Conservation (phyloP, 2,113 vertebrate genomes). For the Tachuris rubrigastra region DNA sequence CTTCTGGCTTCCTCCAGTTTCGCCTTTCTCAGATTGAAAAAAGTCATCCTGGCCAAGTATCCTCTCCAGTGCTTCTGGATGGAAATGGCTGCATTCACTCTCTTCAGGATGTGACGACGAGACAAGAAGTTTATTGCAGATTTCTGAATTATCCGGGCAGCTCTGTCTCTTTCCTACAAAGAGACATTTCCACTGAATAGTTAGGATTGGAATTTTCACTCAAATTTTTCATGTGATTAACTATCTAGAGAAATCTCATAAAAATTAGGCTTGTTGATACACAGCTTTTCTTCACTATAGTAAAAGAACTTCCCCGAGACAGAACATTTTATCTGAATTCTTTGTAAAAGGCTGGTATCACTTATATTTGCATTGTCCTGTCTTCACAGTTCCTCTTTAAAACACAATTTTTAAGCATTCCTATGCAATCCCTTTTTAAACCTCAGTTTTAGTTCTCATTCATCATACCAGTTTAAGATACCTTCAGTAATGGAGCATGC, state of each 20-base stretch:
- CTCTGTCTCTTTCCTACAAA: constrained; percentile 78
- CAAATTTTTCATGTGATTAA: not conserved
- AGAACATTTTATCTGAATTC: not conserved
- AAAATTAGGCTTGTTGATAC: not conserved
- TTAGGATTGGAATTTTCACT: not conserved
- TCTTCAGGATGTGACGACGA: constrained; percentile 48
- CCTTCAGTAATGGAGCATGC: not conserved
- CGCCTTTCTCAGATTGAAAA: constrained; percentile 68
- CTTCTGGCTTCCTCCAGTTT: constrained; percentile 62
- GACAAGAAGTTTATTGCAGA: constrained; percentile 73
- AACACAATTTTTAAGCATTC: not conserved
- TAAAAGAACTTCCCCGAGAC: not conserved
- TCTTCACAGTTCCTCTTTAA: not conserved
- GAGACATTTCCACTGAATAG: not conserved
- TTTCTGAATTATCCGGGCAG: constrained; percentile 81
- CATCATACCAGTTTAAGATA: not conserved
- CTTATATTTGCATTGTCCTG: not conserved
- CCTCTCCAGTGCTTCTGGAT: constrained; percentile 87
- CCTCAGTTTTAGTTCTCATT: not conserved
- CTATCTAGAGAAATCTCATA: not conserved
- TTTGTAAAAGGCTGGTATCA: not conserved
- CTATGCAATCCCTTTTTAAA: not conserved
- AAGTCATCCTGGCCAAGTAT: constrained; percentile 55
- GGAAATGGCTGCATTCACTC: constrained; percentile 63
- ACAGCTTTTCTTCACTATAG: not conserved